Percentiles rank a stretch among this genome's conserved stretches.
phyloP scores from a whole-genome alignment of 2,888 invertebrate species.

The Plebejus melissa region DNA sequence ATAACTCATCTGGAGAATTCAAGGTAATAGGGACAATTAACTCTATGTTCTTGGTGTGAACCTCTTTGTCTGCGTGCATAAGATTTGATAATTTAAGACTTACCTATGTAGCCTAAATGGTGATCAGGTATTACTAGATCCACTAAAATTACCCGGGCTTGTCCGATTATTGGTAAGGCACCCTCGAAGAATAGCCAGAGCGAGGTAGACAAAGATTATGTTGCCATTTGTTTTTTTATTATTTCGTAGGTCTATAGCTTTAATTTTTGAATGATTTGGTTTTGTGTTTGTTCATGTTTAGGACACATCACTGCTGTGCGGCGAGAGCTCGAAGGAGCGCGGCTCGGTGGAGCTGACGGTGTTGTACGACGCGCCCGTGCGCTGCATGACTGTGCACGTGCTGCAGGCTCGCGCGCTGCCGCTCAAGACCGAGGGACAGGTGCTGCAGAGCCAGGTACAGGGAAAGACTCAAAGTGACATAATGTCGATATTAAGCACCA shows the following conservation, averaged over 20 bases:
- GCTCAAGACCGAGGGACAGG: constrained; percentile 71
- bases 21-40: not conserved
- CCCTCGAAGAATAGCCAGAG: too few relatives aligned
- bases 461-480: not conserved
- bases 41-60: not conserved
- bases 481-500: too few relatives aligned
- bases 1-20: not conserved
- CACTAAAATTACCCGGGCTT: too few relatives aligned
- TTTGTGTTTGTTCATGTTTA: constrained; percentile 34
- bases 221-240: too few relatives aligned
- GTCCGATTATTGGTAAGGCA: too few relatives aligned
- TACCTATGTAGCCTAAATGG: too few relatives aligned
- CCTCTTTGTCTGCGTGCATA: too few relatives aligned
- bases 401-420: constrained; percentile 91
- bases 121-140: too few relatives aligned
- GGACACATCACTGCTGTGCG: constrained; percentile 74
- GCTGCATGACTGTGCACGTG: constrained; percentile 95
- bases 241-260: too few relatives aligned
- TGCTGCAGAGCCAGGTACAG: constrained; percentile 64
- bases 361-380: constrained; percentile 92
- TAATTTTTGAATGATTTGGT: too few relatives aligned
- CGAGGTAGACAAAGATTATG: too few relatives aligned
- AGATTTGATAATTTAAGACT: too few relatives aligned
- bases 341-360: constrained; percentile 93
- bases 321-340: constrained; percentile 72